Evolutionary conservation across 2,113 vertebrate genomes (phyloP), one percentile per base, ranked within the genome.

Genomic region (Rutilus rutilus): DNA sequence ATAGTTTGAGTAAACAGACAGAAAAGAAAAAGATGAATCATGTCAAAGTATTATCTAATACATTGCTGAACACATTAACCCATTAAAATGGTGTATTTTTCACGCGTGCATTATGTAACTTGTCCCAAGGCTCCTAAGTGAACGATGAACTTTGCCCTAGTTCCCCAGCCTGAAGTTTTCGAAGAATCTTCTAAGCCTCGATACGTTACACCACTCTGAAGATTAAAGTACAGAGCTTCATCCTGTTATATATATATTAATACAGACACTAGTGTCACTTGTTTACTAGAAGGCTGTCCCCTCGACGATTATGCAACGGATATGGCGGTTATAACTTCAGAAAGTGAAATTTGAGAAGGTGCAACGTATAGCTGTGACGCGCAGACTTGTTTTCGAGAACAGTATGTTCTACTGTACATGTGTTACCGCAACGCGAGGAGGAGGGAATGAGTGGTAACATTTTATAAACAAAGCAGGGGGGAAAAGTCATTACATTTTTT

Each of bases 111-210:
- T 77, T 78, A 19, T 78, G 45, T 78, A 67, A 78, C 57, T 10
- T 12, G 33, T 23, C 6, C 17, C 39, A 64, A 71, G 8, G 19
- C 59, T 33, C 69, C 4, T 7, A 14, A 60, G 27, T 30, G 36
- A 17, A 60, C 83, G 2, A 42, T 93, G 91, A 91, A 92, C 92
- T 93, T 93, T 93, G 89, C 89, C 89, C 90, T 77, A 94, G 73
- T 88, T 62, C 81, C 0, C 78, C 60, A 11, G 39, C 17, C n/a
- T 25, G 30, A 0, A 45, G 42, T 83, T 47, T 52, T 87, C 42
- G 30, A 64, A 11, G 6, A 7, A 45, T 27, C 19, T 57, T 57
- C 6, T 8, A 39, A 11, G 33, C 33, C 19, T 33, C 30, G 7
- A 11, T 59, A 39, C 30, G 54, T 33, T 27, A 54, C 74, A 30